Evolutionary conservation across 2,797 vertebrate genomes (phyloP).

Genomic region (Buphagus erythrorhynchus): DNA sequence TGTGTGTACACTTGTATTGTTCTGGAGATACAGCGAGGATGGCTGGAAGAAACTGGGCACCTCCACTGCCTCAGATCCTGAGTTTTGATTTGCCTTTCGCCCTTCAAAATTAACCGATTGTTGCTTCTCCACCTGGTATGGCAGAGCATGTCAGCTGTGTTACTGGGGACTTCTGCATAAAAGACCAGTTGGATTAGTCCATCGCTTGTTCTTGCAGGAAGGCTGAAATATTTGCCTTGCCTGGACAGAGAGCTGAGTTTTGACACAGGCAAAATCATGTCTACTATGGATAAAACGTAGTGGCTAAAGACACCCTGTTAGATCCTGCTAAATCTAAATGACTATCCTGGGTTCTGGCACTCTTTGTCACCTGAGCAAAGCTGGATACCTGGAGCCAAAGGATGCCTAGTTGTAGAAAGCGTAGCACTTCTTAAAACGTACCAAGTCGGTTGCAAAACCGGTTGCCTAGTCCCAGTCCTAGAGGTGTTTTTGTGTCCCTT

Average conservation of each 20-base stretch:
- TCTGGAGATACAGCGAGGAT: conserved; percentile 53
- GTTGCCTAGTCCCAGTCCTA: neutral
- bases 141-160: conserved; percentile 67
- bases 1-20: conserved; percentile 67
- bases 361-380: conserved; percentile 65
- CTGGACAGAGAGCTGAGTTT: conserved; percentile 55
- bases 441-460: neutral
- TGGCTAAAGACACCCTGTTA: conserved; percentile 53
- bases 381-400: conserved; percentile 61
- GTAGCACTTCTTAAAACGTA: neutral
- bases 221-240: conserved; percentile 66
- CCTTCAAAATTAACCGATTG: conserved; percentile 58
- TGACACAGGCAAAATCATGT: conserved; percentile 55
- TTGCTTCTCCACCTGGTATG: conserved; percentile 61
- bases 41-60: conserved; percentile 58
- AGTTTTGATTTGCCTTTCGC: conserved; percentile 48
- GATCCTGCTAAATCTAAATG: neutral
- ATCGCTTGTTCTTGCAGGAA: conserved; percentile 63
- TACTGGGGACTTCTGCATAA: conserved; percentile 66
- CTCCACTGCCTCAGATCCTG: conserved; percentile 31
- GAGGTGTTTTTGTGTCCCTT: neutral
- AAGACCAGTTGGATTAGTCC: conserved; percentile 70
- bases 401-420: conserved; percentile 25
- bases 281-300: conserved; percentile 31
- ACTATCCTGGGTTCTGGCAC: conserved; percentile 36